Percentiles rank a stretch among this genome's conserved stretches.
phyloP scores from a whole-genome alignment of 2,797 vertebrate genomes.

The Aselliscus stoliczkanus region DNA sequence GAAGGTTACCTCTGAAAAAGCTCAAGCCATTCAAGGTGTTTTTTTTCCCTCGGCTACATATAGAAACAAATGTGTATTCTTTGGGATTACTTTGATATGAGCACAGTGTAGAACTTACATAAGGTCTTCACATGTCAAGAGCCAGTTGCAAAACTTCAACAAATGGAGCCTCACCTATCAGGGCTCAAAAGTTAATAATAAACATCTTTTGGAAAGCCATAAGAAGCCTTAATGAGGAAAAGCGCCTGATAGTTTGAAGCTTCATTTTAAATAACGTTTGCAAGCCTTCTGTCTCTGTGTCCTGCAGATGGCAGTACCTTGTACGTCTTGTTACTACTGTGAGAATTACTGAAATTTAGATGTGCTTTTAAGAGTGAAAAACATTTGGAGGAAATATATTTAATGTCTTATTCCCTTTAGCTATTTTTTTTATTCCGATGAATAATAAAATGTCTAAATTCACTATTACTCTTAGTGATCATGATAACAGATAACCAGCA shows the following conservation, averaged over 20 bases:
- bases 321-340: background rate
- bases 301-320: constrained; percentile 73
- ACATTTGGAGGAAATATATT: background rate
- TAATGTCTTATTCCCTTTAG: background rate
- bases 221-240: background rate
- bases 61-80: background rate
- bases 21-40: background rate
- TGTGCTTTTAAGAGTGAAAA: constrained; percentile 41
- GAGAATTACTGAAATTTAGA: background rate
- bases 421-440: background rate
- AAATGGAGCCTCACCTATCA: background rate
- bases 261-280: constrained; percentile 17
- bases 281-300: background rate
- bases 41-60: background rate
- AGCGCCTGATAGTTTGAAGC: constrained; percentile 4
- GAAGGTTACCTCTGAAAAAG: constrained; percentile 14
- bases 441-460: constrained; percentile 17
- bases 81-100: background rate
- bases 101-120: background rate
- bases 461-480: background rate
- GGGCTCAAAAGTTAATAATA: constrained; percentile 26
- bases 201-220: constrained; percentile 14
- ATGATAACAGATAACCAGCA: background rate
- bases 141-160: constrained; percentile 3
- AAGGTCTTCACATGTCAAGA: background rate